Conservation (phyloP, 2,797 vertebrate genomes). For the Rousettus madagascariensis region DNA sequence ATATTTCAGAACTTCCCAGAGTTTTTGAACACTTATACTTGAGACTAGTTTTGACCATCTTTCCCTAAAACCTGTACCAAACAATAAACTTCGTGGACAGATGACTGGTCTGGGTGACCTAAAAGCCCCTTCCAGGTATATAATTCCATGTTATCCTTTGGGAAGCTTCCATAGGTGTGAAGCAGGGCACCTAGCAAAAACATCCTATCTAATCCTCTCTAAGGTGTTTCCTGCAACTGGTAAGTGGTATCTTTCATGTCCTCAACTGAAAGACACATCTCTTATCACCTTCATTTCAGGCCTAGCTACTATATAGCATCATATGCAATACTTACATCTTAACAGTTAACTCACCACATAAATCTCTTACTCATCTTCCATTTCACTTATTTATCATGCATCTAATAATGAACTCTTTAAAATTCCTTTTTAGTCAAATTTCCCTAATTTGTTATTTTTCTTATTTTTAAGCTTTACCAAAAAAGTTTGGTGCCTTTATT, state of each 20-base stretch:
- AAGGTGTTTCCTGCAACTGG: not conserved
- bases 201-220: not conserved
- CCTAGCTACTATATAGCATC: not conserved
- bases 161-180: not conserved
- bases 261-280: not conserved
- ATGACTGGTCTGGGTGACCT: not conserved
- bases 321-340: not conserved
- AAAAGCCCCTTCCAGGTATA: not conserved
- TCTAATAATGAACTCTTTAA: not conserved
- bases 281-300: not conserved
- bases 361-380: not conserved
- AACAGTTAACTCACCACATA: not conserved
- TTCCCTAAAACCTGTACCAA: constrained; percentile 3
- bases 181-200: not conserved
- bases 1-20: not conserved
- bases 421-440: constrained; percentile 12
- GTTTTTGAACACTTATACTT: not conserved
- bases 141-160: not conserved
- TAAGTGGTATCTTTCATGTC: not conserved
- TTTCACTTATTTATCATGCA: not conserved
- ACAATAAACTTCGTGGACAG: not conserved
- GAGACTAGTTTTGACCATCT: not conserved
- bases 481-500: not conserved
- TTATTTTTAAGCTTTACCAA: not conserved
- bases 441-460: not conserved